Evolutionary conservation across 2,888 invertebrate genomes (phyloP), one percentile per base, ranked within the genome.

Genomic region (Cynaeus angustus): DNA sequence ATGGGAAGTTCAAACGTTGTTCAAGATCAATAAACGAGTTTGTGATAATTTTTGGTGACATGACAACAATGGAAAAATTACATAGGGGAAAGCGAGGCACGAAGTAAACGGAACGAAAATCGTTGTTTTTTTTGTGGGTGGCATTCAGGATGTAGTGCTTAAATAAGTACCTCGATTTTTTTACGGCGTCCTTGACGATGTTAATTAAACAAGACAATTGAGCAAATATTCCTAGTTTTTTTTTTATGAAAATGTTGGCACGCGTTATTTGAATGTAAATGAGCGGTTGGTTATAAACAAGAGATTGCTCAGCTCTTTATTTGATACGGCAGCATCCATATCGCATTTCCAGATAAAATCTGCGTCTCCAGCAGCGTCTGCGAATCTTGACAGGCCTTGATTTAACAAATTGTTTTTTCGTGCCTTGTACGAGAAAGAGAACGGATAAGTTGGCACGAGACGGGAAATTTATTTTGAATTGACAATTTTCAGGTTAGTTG

Each of bases 241-340:
- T 55, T 55, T 55, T 55, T 28, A 7, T n/a, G 8, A 55, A 53
- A 53, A 53, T 41, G 38, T 55, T 41, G 41, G 41, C 41, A 55
- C 38, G 41, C 55, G 55, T 21, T 38, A 16, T 37, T 55, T 38
- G 55, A 55, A 55, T 55, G 12, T n/a, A 55, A 55, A 55, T 55
- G 52, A 30, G 52, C 10, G 43, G 12, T 12, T 6, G 8, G 8
- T 37, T 37, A n/a, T 37, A 37, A 37, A 37, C 12, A 12, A 41
- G 7, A 33, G n/a, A 1, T n/a, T 13, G 41, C 41, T 41, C 41
- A 12, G 41, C 41, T 41, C 10, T 41, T 37, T 41, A 41, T 41
- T n/a, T 41, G 41, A 10, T 13, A 13, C 6, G 41, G 10, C 41
- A 21, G 12, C 21, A 13, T 46, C 46, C 46, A 46, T 46, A 46